Percentiles rank a stretch among this genome's conserved stretches.
Evolutionary conservation across 2,888 invertebrate species (phyloP).

Genomic region (Drosophila diplacantha): DNA sequence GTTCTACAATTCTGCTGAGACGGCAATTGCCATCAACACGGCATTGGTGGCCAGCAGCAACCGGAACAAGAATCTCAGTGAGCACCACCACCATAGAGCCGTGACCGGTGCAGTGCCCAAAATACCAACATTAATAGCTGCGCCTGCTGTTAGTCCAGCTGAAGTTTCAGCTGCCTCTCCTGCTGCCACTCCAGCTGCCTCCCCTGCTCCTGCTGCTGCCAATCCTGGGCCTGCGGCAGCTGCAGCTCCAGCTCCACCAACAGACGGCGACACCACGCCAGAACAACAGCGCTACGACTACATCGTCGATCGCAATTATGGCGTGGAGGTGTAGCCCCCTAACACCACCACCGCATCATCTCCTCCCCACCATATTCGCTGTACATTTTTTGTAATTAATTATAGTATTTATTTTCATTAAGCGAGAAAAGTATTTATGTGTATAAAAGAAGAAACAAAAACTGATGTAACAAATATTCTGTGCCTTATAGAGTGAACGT

Average conservation of each 20-base stretch:
- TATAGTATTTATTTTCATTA: conserved; percentile 69
- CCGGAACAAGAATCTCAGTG: conserved; percentile 77
- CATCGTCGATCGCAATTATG: conserved; percentile 89
- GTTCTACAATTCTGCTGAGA: conserved; percentile 68
- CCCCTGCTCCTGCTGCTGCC: conserved; percentile 12
- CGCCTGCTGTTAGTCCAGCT: conserved; percentile 27
- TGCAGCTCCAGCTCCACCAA: conserved; percentile 19
- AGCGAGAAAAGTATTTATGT: conserved; percentile 67
- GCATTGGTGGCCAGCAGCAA: conserved; percentile 76
- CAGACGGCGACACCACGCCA: conserved; percentile 16
- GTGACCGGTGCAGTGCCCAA: conserved; percentile 47
- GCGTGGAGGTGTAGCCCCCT: conserved; percentile 85
- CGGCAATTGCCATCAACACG: conserved; percentile 76
- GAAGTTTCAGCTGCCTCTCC: conserved; percentile 29
- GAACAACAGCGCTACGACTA: conserved; percentile 83
- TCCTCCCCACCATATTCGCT: conserved; percentile 47
- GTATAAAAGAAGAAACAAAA: conserved; percentile 45
- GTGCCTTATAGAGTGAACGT: conserved; percentile 59
- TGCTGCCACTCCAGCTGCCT: conserved; percentile 17
- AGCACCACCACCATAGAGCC: conserved; percentile 69
- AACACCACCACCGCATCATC: conserved; percentile 8
- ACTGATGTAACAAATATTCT: conserved; percentile 70
- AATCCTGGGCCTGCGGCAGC: conserved; percentile 15
- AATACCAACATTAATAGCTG: conserved; percentile 27
- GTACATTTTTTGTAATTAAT: conserved; percentile 71